phyloP scores from a whole-genome alignment of 2,797 vertebrate genomes.

The Dromococcyx pavoninus region DNA sequence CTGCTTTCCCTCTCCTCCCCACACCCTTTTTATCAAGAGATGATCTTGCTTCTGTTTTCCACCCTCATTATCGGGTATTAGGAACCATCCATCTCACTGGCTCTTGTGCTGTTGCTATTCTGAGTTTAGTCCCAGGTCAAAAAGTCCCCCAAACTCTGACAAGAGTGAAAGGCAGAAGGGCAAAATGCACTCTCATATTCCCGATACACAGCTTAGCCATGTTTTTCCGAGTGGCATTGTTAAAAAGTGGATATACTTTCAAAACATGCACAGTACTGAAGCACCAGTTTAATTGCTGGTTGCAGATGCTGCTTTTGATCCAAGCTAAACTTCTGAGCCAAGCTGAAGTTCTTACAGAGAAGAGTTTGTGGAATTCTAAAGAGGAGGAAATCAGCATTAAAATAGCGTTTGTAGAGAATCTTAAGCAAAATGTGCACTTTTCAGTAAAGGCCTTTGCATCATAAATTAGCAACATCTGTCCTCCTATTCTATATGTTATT shows the following conservation, averaged over 20 bases:
- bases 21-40: neutral
- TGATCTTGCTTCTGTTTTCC: neutral
- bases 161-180: neutral
- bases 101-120: neutral
- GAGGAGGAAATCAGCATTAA: conserved; percentile 67
- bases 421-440: conserved; percentile 64
- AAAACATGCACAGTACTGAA: neutral
- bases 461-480: conserved; percentile 67
- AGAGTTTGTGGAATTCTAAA: conserved; percentile 64
- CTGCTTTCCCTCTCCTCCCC: neutral
- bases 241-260: conserved; percentile 3
- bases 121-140: neutral
- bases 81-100: neutral
- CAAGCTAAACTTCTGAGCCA: conserved; percentile 61
- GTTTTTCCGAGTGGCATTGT: neutral
- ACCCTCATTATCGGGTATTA: neutral
- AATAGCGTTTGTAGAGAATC: conserved; percentile 58
- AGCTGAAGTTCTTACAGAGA: conserved; percentile 61
- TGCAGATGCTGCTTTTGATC: conserved; percentile 64
- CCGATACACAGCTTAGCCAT: neutral
- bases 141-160: neutral
- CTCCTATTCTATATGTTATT: conserved; percentile 65
- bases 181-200: neutral
- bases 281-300: conserved; percentile 35
- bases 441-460: conserved; percentile 58